Percentiles rank a stretch among this genome's conserved stretches.
phyloP scores from a whole-genome alignment of 2,888 invertebrate genomes.

The Ryuthela nishihirai region DNA sequence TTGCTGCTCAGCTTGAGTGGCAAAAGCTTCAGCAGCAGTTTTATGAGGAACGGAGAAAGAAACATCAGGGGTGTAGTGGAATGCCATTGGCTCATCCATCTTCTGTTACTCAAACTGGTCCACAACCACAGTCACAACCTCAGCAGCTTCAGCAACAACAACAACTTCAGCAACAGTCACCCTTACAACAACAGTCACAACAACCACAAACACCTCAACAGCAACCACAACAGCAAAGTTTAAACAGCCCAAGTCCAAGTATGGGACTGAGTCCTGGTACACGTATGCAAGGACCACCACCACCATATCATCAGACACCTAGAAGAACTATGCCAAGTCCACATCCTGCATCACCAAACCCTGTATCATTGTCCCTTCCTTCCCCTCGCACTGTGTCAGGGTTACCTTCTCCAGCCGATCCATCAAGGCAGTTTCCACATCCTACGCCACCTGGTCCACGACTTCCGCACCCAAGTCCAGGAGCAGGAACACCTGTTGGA shows the following conservation, averaged over 20 bases:
- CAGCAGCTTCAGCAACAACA: constrained; percentile 27
- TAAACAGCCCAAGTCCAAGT: constrained; percentile 44
- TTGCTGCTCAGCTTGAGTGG: constrained; percentile 77
- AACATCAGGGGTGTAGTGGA: constrained; percentile 37
- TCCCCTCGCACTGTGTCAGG: constrained; percentile 67
- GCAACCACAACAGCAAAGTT: constrained; percentile 26
- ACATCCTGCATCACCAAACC: constrained; percentile 60
- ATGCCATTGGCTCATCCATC: constrained; percentile 39
- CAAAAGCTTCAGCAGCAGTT: constrained; percentile 84
- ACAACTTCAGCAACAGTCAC: constrained; percentile 22
- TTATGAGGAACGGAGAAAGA: constrained; percentile 67
- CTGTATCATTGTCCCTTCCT: constrained; percentile 65
- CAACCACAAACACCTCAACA: constrained; percentile 38
- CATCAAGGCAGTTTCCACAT: constrained; percentile 55
- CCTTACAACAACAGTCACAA: constrained; percentile 23
- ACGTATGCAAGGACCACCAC: constrained; percentile 66
- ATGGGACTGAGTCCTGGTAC: constrained; percentile 44
- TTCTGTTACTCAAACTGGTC: constrained; percentile 1
- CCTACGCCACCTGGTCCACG: constrained; percentile 47
- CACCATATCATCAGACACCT: constrained; percentile 70
- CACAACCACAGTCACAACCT: constrained; percentile 20
- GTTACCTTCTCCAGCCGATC: constrained; percentile 66
- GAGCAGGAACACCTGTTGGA: constrained; percentile 30
- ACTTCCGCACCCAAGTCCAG: constrained; percentile 57
- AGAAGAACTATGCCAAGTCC: constrained; percentile 66